Evolutionary conservation across 2,113 vertebrate species (phyloP).

Genomic region (Scartelaos histophorus): DNA sequence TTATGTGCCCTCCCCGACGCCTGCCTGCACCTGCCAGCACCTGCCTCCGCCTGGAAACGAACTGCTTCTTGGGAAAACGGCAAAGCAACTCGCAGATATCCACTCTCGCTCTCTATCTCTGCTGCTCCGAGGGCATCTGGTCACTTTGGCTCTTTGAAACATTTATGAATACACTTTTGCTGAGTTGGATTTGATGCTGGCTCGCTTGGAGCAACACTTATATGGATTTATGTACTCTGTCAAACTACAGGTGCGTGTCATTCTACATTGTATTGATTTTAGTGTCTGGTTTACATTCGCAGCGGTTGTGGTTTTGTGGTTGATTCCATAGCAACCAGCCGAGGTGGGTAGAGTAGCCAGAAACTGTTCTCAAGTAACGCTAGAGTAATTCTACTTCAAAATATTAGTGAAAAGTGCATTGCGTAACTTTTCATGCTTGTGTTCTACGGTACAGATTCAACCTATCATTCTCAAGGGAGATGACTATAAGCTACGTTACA

Average conservation of each 20-base stretch:
- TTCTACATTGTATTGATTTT: background rate
- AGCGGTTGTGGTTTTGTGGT: background rate
- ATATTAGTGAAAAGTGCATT: no score
- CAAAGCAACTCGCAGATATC: background rate
- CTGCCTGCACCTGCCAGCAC: slow-evolving; percentile 37
- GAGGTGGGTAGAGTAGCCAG: background rate
- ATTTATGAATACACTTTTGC: background rate
- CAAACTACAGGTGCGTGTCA: background rate
- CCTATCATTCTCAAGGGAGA: no score
- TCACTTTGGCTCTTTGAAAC: slow-evolving; percentile 6
- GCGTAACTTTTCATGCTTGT: no score
- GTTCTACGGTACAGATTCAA: no score
- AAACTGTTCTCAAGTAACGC: no score
- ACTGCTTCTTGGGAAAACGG: slow-evolving; percentile 38
- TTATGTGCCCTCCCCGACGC: slow-evolving; percentile 32
- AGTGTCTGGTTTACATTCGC: background rate
- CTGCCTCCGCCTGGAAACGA: slow-evolving; percentile 49
- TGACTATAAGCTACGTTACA: no score
- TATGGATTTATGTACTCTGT: background rate
- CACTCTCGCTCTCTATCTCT: background rate
- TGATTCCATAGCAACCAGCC: background rate
- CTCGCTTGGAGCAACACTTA: background rate
- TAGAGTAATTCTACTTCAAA: no score
- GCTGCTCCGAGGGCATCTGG: background rate
- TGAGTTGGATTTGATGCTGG: background rate